Base-by-base conservation (phyloP, 2,113 vertebrate species). In the Syngnathus scovelli region DNA sequence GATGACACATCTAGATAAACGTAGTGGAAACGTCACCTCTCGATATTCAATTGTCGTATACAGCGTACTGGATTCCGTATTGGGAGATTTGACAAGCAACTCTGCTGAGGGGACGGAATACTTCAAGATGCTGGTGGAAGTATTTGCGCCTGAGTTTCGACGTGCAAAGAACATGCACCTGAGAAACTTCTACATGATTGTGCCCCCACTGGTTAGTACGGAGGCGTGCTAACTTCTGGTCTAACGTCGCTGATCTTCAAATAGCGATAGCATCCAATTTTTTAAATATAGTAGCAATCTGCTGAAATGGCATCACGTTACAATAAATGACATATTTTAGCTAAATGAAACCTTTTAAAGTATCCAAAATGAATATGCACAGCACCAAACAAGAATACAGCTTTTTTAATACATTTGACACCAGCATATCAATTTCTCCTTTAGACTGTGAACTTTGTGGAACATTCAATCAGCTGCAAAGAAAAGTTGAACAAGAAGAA, bases 401-500 rank as follows among this genome's bases (percentile, higher is more conserved):
- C 27, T 46, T 18, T 12, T 21, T n/a, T 8, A 21, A n/a, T 21
- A 4, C 7, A 10, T 52, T 52, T 52, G 3, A 52, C 19, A 21
- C 49, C 19, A n/a, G 19, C 7, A 37, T 8, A 38, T 60, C 19
- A 2, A 7, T 44, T 16, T 62, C 12, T 44, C 39, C 38, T 85
- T 61, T 78, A 99, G 97, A 94, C 96, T 0, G 93, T 99, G 58
- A 99, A 98, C 84, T 99, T 99, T 71, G 96, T 98, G 69, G 97
- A 99, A 61, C 97, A 99, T 86, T 99, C 97, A 18, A 98, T 98
- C 84, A 92, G 92, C 83, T 98, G 97, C 82, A 99, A 99, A 81
- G 97, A 99, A 83, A 99, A 99, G 68, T 70, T 99, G 67, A 99
- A 96, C 88, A 99, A 99, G 90, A 99, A 99, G 85, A 99, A 99